Evolutionary conservation across 2,888 invertebrate genomes (phyloP), one percentile per base, ranked within the genome.

Genomic region (Artemia sp.): DNA sequence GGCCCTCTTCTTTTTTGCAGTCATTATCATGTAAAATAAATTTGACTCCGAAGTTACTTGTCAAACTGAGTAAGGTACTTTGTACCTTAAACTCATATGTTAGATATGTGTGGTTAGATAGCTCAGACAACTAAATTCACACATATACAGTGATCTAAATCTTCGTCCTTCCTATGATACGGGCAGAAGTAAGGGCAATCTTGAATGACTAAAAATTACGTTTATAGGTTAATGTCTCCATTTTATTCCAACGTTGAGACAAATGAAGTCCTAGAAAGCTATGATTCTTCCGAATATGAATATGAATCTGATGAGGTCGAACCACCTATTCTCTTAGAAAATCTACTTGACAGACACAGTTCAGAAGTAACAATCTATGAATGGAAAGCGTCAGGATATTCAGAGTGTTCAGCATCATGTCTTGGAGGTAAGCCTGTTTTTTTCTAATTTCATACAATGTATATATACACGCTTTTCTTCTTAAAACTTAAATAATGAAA

Each of bases 261-360:
- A 10, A 58, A 58, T 24, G 64, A 58, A 1, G 24, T 58, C 64
- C 64, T 9, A n/a, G 64, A 58, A 8, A 38, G 38, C 38, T 38
- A 38, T 38, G 64, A 58, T 58, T 58, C 14, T 8, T n/a, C 64
- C 11, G 64, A 58, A 10, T 58, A 58, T 10, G 64, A 58, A 19
- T 58, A 58, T 10, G 64, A 58, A 12, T 58, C 64, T 58, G n/a
- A n/a, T n/a, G 64, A 58, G 64, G 64, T 58, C 14, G 64, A 58
- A 24, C 64, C 64, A 58, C 64, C 64, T 58, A 58, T 58, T 58
- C 64, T 58, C 24, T 58, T 58, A 24, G 64, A 58, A 58, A 58
- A 24, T 10, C 24, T 58, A 10, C 24, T 58, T n/a, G 24, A 58
- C 8, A n/a, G n/a, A 9, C 14, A 58, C 9, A n/a, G 14, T 19